phyloP scores from a whole-genome alignment of 2,113 vertebrate species.

The Pteruthius melanotis region DNA sequence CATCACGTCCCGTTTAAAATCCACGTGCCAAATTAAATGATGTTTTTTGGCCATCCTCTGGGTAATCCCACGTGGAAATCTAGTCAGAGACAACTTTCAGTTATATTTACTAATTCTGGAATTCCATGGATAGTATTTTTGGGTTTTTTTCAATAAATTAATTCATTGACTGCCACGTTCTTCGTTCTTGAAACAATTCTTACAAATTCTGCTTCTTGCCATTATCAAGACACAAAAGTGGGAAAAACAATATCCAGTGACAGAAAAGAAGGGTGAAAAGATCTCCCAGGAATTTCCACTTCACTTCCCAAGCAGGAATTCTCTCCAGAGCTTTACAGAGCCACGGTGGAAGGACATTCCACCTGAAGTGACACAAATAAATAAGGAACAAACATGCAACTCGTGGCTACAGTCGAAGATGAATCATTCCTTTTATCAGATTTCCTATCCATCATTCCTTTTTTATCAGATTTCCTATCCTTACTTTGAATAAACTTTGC shows the following conservation, averaged over 20 bases:
- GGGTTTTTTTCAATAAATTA: background rate
- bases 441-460: background rate
- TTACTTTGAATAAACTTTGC: background rate
- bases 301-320: background rate
- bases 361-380: background rate
- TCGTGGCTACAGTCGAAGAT: background rate
- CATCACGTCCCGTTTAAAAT: background rate
- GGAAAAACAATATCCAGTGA: rapidly evolving
- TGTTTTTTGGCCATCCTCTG: background rate
- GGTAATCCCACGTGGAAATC: background rate
- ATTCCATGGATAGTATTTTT: background rate
- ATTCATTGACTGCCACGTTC: rapidly evolving
- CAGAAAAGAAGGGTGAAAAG: background rate
- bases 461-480: background rate
- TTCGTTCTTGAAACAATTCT: rapidly evolving
- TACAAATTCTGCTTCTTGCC: background rate
- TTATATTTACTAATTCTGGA: background rate
- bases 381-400: background rate
- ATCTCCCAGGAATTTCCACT: background rate
- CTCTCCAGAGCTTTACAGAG: background rate
- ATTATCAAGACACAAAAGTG: background rate
- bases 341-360: background rate
- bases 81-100: background rate
- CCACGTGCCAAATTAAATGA: rapidly evolving
- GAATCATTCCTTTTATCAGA: background rate